Evolutionary conservation across 2,113 vertebrate species (phyloP).

Genomic region (Montifringilla adamsi): DNA sequence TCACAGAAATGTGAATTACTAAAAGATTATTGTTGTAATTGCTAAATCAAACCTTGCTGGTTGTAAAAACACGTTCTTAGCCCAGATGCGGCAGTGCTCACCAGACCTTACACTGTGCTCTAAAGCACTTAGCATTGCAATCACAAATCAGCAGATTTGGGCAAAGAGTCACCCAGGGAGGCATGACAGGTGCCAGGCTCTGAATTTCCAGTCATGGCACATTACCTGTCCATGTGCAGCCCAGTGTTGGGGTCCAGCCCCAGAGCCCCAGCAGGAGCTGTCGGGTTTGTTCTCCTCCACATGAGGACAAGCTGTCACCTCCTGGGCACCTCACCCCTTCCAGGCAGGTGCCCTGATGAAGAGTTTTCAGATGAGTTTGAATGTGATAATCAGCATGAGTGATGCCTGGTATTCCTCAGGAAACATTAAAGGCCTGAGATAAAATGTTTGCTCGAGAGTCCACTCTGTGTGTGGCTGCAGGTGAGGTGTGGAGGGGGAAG

Average conservation of each 20-base stretch:
- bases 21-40: not conserved
- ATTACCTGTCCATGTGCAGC: not conserved
- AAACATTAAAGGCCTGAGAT: not conserved
- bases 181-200: not conserved
- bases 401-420: not conserved
- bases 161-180: not conserved
- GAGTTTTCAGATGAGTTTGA: not conserved
- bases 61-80: not conserved
- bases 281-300: not conserved
- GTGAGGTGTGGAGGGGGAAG: not conserved
- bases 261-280: not conserved
- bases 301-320: not conserved
- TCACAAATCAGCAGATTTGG: not conserved
- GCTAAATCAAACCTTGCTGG: not conserved
- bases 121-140: not conserved
- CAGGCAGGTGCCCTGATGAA: not conserved
- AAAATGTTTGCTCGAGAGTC: not conserved
- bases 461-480: not conserved
- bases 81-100: not conserved
- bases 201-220: not conserved
- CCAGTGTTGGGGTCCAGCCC: not conserved
- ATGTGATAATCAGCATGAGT: not conserved
- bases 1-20: not conserved
- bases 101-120: not conserved
- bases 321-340: not conserved